Conservation (phyloP, 2,113 vertebrate species). For the Alces alces region DNA sequence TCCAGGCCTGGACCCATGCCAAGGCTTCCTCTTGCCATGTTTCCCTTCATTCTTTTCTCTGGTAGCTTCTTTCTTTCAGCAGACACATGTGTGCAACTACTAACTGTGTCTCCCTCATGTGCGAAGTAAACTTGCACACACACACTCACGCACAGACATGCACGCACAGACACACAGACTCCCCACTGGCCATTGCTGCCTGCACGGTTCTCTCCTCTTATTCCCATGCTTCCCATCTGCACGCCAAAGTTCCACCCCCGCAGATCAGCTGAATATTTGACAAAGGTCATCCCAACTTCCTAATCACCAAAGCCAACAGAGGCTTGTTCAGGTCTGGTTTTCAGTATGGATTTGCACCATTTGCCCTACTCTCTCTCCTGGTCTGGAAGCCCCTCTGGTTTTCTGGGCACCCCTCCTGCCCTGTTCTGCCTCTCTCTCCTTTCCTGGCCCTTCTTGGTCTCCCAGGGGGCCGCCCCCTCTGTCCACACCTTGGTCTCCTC, state of each 20-base stretch:
- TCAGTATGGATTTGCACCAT: fast-evolving
- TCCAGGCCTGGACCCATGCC: neutral
- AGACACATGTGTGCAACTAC: neutral
- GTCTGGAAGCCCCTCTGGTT: neutral
- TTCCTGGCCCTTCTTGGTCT: neutral
- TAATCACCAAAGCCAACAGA: neutral
- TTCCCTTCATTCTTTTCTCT: neutral
- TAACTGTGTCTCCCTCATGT: neutral
- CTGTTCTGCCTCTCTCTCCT: neutral
- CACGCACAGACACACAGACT: fast-evolving
- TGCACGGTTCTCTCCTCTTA: neutral
- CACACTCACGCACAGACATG: fast-evolving
- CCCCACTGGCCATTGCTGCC: neutral
- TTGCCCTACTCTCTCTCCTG: neutral
- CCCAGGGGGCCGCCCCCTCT: fast-evolving
- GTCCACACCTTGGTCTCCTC: neutral
- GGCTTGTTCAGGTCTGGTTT: too few relatives aligned
- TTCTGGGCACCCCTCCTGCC: neutral
- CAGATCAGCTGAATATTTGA: too few relatives aligned
- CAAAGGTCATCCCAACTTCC: fast-evolving
- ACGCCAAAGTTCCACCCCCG: neutral
- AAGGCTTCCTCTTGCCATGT: fast-evolving
- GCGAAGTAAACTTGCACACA: neutral
- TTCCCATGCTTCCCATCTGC: neutral
- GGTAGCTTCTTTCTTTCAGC: neutral